Evolutionary conservation across 2,113 vertebrate species (phyloP).

Genomic region (Benitochromis conjunctus): DNA sequence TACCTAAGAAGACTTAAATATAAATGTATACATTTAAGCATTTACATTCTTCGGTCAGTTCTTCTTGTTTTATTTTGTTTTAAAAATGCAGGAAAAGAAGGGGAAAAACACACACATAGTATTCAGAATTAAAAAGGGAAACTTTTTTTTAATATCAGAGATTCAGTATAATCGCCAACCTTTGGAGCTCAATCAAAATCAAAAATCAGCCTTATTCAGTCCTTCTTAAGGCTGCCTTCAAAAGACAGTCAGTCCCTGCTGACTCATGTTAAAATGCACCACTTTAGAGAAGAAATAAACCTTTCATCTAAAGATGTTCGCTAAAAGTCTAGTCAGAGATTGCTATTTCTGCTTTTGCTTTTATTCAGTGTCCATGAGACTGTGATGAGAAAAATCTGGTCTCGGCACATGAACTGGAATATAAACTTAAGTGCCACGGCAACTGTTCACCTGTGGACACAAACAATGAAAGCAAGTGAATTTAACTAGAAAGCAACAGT

Average conservation of each 20-base stretch:
- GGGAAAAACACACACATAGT: background rate
- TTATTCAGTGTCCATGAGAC: background rate
- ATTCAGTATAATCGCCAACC: background rate
- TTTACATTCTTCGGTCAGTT: background rate
- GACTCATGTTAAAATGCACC: background rate
- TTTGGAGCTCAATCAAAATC: background rate
- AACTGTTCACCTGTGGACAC: background rate
- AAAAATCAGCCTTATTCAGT: background rate
- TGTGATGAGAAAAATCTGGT: background rate
- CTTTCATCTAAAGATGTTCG: background rate
- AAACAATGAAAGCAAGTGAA: background rate
- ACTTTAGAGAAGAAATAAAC: background rate
- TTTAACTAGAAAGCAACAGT: background rate
- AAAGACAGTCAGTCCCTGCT: background rate
- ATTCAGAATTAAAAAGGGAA: background rate
- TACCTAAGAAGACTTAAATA: background rate
- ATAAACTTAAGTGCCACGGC: background rate
- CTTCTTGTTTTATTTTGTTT: background rate
- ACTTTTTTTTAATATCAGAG: background rate
- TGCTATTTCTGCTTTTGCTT: background rate
- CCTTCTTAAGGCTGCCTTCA: background rate
- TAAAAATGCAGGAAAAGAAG: background rate
- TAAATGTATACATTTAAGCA: background rate
- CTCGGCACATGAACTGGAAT: background rate
- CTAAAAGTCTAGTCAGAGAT: background rate